Percentiles rank a stretch among this genome's conserved stretches.
Evolutionary conservation across 2,888 invertebrate genomes (phyloP).

Genomic region (Alviniconcha strummeri): DNA sequence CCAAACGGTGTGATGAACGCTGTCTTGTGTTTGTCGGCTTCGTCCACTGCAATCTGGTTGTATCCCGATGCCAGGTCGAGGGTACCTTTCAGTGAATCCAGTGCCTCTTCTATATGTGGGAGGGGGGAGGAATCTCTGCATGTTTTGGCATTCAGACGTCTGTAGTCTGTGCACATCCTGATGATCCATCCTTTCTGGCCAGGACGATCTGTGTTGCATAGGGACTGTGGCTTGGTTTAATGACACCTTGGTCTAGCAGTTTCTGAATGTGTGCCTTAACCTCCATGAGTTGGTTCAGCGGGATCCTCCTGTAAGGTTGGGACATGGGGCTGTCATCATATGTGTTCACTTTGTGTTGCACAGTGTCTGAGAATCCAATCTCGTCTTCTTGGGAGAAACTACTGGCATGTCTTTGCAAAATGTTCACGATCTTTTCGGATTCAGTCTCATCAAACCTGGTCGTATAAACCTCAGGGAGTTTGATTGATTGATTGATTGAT

Average conservation of each 20-base stretch:
- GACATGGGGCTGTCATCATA: constrained; percentile 7
- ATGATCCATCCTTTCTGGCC: constrained; percentile 10
- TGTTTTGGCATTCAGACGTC: constrained; percentile 17
- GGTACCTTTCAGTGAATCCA: too few relatives aligned
- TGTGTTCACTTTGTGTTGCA: neutral
- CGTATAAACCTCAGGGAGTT: neutral
- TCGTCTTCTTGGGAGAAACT: neutral
- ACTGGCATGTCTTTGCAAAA: neutral
- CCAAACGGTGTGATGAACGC: constrained; percentile 26
- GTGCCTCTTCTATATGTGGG: too few relatives aligned
- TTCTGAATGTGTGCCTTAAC: too few relatives aligned
- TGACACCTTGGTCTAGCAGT: too few relatives aligned
- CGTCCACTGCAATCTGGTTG: too few relatives aligned
- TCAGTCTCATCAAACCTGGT: neutral
- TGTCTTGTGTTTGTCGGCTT: too few relatives aligned
- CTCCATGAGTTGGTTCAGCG: neutral
- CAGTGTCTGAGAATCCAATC: constrained; percentile 9
- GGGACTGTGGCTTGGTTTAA: too few relatives aligned
- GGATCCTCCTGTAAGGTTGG: constrained; percentile 21
- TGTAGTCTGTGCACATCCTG: neutral
- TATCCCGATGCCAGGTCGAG: too few relatives aligned
- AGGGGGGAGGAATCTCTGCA: constrained; percentile 3
- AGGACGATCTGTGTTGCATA: constrained; percentile 22
- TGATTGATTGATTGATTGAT: too few relatives aligned
- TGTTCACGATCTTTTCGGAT: neutral